Evolutionary conservation across 2,888 invertebrate species (phyloP), one percentile per base, ranked within the genome.

Genomic region (Petrolisthes manimaculis): DNA sequence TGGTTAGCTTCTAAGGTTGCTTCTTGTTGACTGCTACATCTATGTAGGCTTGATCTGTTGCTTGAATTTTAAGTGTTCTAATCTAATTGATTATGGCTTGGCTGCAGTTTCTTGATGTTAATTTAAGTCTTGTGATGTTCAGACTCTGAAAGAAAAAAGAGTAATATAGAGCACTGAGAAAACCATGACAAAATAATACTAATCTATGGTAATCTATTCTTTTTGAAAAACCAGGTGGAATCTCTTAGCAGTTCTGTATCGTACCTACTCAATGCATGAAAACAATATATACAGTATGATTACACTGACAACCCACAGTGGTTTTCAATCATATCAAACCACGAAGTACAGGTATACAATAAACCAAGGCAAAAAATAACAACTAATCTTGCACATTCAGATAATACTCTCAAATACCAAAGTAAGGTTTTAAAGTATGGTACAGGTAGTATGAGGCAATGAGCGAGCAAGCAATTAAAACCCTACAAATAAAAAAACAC

Each of bases 91-190:
- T 75, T 82, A 55, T 82, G 84, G 84, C 84, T 84, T 84, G 84
- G 84, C 81, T 84, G 88, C 88, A 84, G 84, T 88, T 88, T 84
- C 56, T 88, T 84, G 88, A 84, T 88, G 88, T 82, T 88, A 84
- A 51, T 88, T 83, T 51, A 51, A 86, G 89, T 89, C 89, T 86
- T 89, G 53, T 69, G 89, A 83, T 89, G 89, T 81, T 89, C 86
- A 89, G 89, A 89, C 89, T 86, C 79, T 82, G 77, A 69, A 78
- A 82, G 82, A 69, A 69, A 24, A 21, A 83, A 0, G 18, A 75
- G 51, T 61, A 61, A 82, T 24, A 37, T 6, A 37, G 0, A 37
- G 37, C 37, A 37, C 2, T 37, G 37, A 37, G 37, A 37, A 37
- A 37, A 37, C 37, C 5, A 84, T 18, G n/a, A 71, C 53, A 54